A percentile compares a stretch with the other conserved stretches of the same genome.
phyloP scores from a whole-genome alignment of 2,888 invertebrate genomes.

The Oxyteleia sp. region DNA sequence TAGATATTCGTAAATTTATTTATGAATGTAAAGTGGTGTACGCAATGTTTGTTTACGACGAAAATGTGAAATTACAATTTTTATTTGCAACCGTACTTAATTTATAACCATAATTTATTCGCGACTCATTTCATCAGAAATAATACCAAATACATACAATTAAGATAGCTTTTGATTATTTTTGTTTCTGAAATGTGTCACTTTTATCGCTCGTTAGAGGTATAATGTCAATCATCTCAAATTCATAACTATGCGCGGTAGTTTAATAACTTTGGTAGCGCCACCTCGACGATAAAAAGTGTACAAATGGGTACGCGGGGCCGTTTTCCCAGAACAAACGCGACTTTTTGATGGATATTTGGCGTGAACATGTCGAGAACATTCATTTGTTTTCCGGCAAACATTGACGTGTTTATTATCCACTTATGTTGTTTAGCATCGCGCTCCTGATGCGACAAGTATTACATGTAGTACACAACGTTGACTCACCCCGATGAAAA shows the following conservation, averaged over 20 bases:
- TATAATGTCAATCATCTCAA: slow-evolving; percentile 11
- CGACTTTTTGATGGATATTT: slow-evolving; percentile 18
- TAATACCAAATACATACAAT: no score
- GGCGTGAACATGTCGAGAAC: slow-evolving; percentile 27
- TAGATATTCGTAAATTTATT: no score
- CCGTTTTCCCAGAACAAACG: slow-evolving; percentile 7
- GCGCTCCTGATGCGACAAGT: slow-evolving; percentile 7
- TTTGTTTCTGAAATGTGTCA: slow-evolving; percentile 1
- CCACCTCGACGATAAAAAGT: slow-evolving; percentile 4
- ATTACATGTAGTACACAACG: no score
- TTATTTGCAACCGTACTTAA: no score
- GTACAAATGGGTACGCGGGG: background rate
- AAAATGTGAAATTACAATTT: no score
- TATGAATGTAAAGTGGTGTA: no score
- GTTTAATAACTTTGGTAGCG: slow-evolving; percentile 16
- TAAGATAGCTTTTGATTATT: background rate
- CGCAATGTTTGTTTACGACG: no score
- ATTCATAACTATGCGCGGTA: background rate
- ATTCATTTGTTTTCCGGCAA: slow-evolving; percentile 33
- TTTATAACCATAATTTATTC: no score
- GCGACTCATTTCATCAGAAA: background rate
- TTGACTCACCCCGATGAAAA: no score
- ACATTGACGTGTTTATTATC: slow-evolving; percentile 43
- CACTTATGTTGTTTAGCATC: slow-evolving; percentile 26
- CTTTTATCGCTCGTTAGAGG: background rate